phyloP scores from a whole-genome alignment of 2,797 vertebrate species.

The Anguilla marmorata region DNA sequence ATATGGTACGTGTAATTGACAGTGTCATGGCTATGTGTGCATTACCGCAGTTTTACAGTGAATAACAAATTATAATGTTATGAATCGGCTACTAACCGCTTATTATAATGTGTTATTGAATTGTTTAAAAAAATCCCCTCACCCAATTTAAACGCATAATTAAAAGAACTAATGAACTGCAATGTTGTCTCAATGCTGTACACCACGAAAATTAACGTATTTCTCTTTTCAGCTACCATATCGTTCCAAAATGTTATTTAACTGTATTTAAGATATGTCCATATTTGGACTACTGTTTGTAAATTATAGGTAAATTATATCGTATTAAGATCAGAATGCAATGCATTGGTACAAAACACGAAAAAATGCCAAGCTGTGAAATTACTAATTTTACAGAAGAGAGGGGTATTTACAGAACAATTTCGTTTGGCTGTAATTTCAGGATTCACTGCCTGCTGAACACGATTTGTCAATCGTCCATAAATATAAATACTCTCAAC shows the following conservation, averaged over 20 bases:
- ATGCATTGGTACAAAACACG: background rate
- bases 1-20: background rate
- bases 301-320: background rate
- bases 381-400: background rate
- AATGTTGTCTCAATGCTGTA: background rate
- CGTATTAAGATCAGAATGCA: background rate
- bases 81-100: background rate
- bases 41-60: background rate
- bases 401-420: background rate
- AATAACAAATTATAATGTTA: background rate
- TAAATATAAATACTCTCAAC: background rate
- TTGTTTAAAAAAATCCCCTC: background rate
- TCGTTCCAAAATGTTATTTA: background rate
- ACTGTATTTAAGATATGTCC: background rate
- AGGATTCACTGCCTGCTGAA: background rate
- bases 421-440: background rate
- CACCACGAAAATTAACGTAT: background rate
- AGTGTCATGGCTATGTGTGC: background rate
- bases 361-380: background rate
- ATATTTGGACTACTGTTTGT: too few relatives aligned
- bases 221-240: background rate
- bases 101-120: background rate
- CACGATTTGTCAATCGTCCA: background rate
- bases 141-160: background rate
- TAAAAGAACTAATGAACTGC: background rate